A percentile compares a stretch with the other conserved stretches of the same genome.
phyloP scores from a whole-genome alignment of 2,888 invertebrate genomes.

The Strigamia maritima region DNA sequence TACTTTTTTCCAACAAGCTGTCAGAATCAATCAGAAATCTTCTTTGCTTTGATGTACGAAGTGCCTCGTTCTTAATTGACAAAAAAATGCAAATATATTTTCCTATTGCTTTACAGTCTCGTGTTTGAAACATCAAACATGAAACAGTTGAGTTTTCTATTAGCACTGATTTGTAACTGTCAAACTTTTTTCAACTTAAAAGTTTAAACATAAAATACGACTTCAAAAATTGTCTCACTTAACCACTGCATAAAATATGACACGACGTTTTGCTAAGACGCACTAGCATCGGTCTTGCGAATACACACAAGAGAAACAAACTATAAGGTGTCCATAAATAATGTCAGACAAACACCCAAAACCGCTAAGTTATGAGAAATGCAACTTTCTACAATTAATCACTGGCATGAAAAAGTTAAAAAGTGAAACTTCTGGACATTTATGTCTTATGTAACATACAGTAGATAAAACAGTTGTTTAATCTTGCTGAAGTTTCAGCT shows the following conservation, averaged over 20 bases:
- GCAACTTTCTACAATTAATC: slow-evolving; percentile 16
- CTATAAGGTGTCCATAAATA: slow-evolving; percentile 28
- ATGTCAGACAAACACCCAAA: slow-evolving; percentile 16
- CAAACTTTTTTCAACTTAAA: background rate
- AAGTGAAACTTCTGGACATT: background rate
- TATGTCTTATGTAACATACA: background rate
- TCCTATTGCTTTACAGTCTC: background rate
- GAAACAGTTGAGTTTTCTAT: background rate
- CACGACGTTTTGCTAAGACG: background rate
- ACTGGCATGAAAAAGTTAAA: background rate
- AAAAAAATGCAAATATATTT: background rate
- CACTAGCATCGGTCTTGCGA: slow-evolving; percentile 18
- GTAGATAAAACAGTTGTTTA: background rate
- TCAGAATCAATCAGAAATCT: slow-evolving; percentile 28
- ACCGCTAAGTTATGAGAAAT: slow-evolving; percentile 25
- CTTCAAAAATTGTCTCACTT: slow-evolving; percentile 16
- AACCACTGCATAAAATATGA: slow-evolving; percentile 22
- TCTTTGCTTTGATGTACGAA: background rate
- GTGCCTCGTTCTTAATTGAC: slow-evolving; percentile 1
- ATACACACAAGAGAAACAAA: slow-evolving; percentile 16
- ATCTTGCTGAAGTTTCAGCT: background rate
- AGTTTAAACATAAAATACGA: background rate
- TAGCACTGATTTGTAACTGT: background rate
- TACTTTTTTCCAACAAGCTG: slow-evolving; percentile 7
- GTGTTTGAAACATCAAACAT: background rate